Evolutionary conservation across 2,888 invertebrate species (phyloP), one percentile per base, ranked within the genome.

Genomic region (Eilema caniola): DNA sequence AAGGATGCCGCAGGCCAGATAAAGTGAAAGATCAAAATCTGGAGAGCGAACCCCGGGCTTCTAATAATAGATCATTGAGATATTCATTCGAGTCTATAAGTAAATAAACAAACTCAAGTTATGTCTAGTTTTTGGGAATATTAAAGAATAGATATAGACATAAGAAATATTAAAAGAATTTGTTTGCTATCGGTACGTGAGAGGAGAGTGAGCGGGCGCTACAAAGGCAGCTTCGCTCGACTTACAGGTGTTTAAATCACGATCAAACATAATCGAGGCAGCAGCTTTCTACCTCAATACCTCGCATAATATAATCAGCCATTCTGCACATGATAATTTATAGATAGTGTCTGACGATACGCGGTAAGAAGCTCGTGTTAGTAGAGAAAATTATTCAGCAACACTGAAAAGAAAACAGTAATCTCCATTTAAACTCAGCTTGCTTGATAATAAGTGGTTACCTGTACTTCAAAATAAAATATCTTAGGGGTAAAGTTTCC

Each of bases 241-340:
- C 80, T 82, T 89, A 90, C 90, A 92, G 91, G 91, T 91, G 90
- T 88, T 92, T 92, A 91, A 90, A 91, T 89, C 83, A 88, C 91
- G 89, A 91, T 91, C 90, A 91, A 90, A 91, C 89, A 89, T 90
- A 89, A 89, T 92, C 87, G 88, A 87, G 86, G 81, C 85, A 81
- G 82, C 80, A 78, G 73, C 80, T 81, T 80, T 76, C 74, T 76
- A 76, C 80, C 79, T 56, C 56, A 83, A 81, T 82, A 80, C 80
- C 79, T 77, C 81, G 77, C 81, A 83, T 81, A 82, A 82, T n/a
- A 80, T 82, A 82, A 80, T 74, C 70, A 73, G 78, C 77, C 75
- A 70, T 74, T 76, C 78, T 62, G 60, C 81, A 74, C 75, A 78
- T 77, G 77, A 78, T 75, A 73, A 83, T 70, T 74, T 80, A 75